Evolutionary conservation across 2,797 vertebrate genomes (phyloP), one percentile per base, ranked within the genome.

Genomic region (Chelmon rostratus): DNA sequence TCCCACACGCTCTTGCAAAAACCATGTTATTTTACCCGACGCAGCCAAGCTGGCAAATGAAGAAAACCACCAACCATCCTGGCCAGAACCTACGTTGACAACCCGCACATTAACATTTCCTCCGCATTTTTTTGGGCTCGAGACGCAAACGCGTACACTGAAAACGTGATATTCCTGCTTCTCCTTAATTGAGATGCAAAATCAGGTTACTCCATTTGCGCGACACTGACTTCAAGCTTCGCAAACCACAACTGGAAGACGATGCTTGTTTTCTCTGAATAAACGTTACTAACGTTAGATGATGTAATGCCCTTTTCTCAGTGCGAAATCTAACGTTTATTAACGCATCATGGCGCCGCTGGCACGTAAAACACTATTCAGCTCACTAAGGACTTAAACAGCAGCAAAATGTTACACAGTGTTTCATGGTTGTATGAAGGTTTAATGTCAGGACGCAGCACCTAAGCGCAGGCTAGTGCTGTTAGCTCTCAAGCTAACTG

Each of bases 231-330:
- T 68, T 67, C 44, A 28, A 4, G 65, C 21, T 38, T 52, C 37
- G 38, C 28, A 76, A 64, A 78, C 16, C 56, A 61, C 5, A 76
- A 82, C 21, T 88, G 77, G 38, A 50, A 63, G 61, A 23, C 28
- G 0, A 47, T 50, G 64, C 44, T 19, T 64, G n/a, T 64, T 56
- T 66, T 82, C 56, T 66, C 73, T 59, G 38, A 74, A 85, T 65
- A 63, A 83, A 82, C 64, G 68, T 50, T 84, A 69, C 28, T 38
- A 77, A 61, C 58, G 46, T 73, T 73, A 88, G 86, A 90, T 91
- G 88, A 94, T 93, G 89, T 90, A 93, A 94, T 88, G 87, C 42
- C 44, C 88, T 88, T 86, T 66, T 82, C 77, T 76, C 61, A 67
- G 35, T 69, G 68, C 80, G 35, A 91, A 86, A 90, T 73, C 16